phyloP scores from a whole-genome alignment of 1,140 invertebrate species.

The Rhyzopertha dominica region DNA sequence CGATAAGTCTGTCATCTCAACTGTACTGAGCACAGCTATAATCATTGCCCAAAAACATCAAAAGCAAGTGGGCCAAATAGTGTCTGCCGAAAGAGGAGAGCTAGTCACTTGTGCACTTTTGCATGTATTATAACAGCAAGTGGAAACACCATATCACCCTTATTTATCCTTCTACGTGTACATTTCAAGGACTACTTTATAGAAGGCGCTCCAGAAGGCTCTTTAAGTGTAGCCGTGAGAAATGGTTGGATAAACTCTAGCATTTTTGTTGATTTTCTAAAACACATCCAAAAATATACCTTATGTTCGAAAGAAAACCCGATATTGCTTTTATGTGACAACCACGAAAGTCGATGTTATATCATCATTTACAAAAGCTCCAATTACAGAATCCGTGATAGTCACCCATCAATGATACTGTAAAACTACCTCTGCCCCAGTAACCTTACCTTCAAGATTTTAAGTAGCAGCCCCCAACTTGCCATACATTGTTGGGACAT shows the following conservation, averaged over 20 bases:
- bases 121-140: constrained; percentile 35
- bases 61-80: constrained; percentile 40
- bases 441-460: too few species aligned
- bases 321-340: too few species aligned
- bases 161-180: constrained; percentile 39
- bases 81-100: constrained; percentile 40
- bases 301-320: constrained; percentile 34
- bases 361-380: too few species aligned
- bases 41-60: constrained; percentile 29
- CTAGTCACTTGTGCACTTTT: constrained; percentile 41
- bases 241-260: constrained; percentile 47
- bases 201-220: constrained; percentile 33
- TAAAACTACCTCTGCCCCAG: too few species aligned
- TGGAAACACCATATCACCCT: constrained; percentile 38
- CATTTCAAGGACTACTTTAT: constrained; percentile 40
- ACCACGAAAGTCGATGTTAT: too few species aligned
- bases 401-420: too few species aligned
- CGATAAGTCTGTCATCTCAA: constrained; percentile 47
- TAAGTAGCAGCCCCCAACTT: too few species aligned
- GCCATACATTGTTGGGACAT: too few species aligned
- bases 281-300: constrained; percentile 41
- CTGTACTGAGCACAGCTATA: constrained; percentile 36
- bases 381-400: too few species aligned
- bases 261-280: constrained; percentile 42
- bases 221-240: constrained; percentile 40